Percentiles rank a stretch among this genome's conserved stretches.
Evolutionary conservation across 2,888 invertebrate species (phyloP).

Genomic region (Cephus nigrinus): DNA sequence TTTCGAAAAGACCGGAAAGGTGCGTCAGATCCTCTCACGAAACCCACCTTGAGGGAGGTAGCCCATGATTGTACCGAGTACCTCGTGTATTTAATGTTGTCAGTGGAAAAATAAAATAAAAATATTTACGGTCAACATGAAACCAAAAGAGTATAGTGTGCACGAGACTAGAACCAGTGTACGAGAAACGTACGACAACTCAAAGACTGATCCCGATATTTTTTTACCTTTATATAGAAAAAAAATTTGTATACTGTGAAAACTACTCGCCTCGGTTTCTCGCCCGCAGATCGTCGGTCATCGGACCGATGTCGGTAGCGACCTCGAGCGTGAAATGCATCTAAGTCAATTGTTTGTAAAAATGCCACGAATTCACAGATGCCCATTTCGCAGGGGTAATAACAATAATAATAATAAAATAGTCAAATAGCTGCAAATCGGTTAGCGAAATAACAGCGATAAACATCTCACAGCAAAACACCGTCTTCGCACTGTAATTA

Average conservation of each 20-base stretch:
- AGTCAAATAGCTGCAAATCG: neutral
- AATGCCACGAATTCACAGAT: neutral
- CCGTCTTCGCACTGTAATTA: neutral
- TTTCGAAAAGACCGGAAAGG: neutral
- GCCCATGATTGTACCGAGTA: neutral
- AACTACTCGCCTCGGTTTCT: slow-evolving; percentile 19
- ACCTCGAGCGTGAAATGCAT: slow-evolving; percentile 13
- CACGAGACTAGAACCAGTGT: too few relatives aligned
- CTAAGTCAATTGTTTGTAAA: neutral
- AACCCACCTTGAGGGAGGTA: neutral
- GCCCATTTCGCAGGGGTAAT: neutral
- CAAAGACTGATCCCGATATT: neutral
- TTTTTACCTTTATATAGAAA: neutral
- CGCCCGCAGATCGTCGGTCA: slow-evolving; percentile 10
- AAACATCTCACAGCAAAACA: neutral
- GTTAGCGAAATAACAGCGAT: neutral
- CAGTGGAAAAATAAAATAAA: neutral
- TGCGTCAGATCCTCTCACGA: neutral
- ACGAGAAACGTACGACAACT: too few relatives aligned
- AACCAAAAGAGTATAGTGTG: neutral
- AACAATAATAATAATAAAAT: neutral
- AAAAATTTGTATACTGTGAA: neutral
- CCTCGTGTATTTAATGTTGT: neutral
- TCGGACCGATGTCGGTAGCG: slow-evolving; percentile 6
- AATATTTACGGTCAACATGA: neutral